Percentiles rank a stretch among this genome's conserved stretches.
phyloP scores from a whole-genome alignment of 2,113 vertebrate species.

The Podilymbus podiceps region DNA sequence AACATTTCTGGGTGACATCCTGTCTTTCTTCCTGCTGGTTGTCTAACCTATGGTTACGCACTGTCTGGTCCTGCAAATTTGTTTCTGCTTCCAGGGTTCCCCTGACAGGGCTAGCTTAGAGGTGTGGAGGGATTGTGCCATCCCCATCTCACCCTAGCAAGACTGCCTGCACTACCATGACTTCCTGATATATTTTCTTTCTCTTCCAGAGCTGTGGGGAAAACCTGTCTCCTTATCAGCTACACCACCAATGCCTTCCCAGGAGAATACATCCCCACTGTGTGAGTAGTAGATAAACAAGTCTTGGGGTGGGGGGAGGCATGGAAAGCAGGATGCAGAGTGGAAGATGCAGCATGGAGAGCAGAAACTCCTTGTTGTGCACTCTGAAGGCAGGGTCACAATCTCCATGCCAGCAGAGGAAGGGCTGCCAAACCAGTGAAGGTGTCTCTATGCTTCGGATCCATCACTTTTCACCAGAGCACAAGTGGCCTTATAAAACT shows the following conservation, averaged over 20 bases:
- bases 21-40: background rate
- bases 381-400: background rate
- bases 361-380: background rate
- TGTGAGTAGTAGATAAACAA: constrained; percentile 80
- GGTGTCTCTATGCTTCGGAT: background rate
- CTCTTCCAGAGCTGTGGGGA: constrained; percentile 91
- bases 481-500: background rate
- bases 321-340: background rate
- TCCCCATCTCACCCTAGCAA: background rate
- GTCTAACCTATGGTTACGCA: background rate
- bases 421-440: background rate
- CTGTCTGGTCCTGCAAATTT: background rate
- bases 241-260: constrained; percentile 99
- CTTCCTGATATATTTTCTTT: background rate
- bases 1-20: background rate
- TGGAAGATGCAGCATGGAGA: no score
- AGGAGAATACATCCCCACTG: constrained; percentile 96
- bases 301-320: background rate
- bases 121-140: background rate
- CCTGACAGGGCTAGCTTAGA: background rate
- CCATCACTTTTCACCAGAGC: background rate
- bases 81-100: background rate
- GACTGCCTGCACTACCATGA: background rate
- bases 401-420: background rate
- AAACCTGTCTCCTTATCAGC: constrained; percentile 97